Percentiles rank a stretch among this genome's conserved stretches.
phyloP scores from a whole-genome alignment of 2,888 invertebrate genomes.

The Nomada fucata region DNA sequence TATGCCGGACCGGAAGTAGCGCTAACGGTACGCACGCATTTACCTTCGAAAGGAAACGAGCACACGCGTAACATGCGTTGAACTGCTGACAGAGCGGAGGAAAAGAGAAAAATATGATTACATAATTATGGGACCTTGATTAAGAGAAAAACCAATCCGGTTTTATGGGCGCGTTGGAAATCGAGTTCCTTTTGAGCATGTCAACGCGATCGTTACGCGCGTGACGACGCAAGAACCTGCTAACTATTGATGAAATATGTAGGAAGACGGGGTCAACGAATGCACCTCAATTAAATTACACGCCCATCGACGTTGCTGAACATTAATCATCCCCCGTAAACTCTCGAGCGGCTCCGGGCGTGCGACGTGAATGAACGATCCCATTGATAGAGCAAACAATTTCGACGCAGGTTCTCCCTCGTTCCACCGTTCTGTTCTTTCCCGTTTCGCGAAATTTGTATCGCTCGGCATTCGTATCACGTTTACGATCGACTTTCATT shows the following conservation, averaged over 20 bases:
- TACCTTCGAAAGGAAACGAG: conserved; percentile 17
- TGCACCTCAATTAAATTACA: conserved; percentile 50
- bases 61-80: conserved; percentile 46
- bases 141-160: conserved; percentile 65
- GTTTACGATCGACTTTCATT: conserved; percentile 3
- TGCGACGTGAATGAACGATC: too few relatives aligned
- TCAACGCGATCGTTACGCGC: conserved; percentile 54
- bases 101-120: conserved; percentile 56
- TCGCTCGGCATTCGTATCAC: neutral
- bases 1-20: conserved; percentile 38
- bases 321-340: conserved; percentile 31
- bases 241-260: conserved; percentile 41
- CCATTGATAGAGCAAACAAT: neutral
- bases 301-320: conserved; percentile 6
- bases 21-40: conserved; percentile 33
- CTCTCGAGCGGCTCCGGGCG: neutral
- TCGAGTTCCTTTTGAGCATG: conserved; percentile 57
- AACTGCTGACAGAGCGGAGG: conserved; percentile 32
- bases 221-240: conserved; percentile 38
- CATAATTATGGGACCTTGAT: conserved; percentile 61
- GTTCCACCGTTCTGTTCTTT: neutral
- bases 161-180: conserved; percentile 51
- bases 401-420: too few relatives aligned
- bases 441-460: neutral
- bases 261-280: neutral